phyloP scores from a whole-genome alignment of 2,113 vertebrate species.

The Xiphias gladius region DNA sequence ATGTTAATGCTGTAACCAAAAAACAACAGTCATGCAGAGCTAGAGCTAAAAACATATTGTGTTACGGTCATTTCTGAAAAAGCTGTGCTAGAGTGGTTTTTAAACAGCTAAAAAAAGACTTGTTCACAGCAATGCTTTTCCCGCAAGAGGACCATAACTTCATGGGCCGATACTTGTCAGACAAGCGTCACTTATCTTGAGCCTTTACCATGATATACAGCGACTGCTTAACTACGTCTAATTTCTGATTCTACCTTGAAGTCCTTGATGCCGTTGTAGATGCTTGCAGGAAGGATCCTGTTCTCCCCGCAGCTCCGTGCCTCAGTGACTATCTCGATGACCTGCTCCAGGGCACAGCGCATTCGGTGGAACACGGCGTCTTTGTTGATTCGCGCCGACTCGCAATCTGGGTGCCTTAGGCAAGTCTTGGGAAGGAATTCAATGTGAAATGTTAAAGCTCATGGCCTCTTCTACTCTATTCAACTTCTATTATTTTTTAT shows the following conservation, averaged over 20 bases:
- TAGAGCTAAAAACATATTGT: background rate
- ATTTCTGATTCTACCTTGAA: conserved; percentile 89
- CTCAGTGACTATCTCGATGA: conserved; percentile 97
- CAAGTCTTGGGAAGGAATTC: conserved; percentile 88
- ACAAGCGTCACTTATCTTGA: background rate
- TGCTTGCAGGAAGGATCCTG: conserved; percentile 88
- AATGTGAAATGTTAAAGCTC: conserved; percentile 63
- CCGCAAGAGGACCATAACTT: background rate
- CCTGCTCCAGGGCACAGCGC: conserved; percentile 95
- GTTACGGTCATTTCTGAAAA: background rate
- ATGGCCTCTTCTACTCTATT: background rate
- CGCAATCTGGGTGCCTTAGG: conserved; percentile 97
- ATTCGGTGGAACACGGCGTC: conserved; percentile 96
- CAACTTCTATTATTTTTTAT: conserved; percentile 25
- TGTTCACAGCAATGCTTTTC: background rate
- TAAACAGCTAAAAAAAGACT: background rate
- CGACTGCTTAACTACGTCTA: background rate
- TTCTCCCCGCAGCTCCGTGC: conserved; percentile 87
- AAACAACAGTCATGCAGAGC: background rate
- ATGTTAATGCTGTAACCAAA: background rate
- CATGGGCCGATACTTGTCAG: background rate
- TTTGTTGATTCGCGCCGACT: conserved; percentile 97
- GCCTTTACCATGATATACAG: background rate
- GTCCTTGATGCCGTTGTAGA: conserved; percentile 93
- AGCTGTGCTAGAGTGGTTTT: background rate